A percentile compares a stretch with the other conserved stretches of the same genome.
These are phyloP conservation scores for Oeneis ivallda DNA, from an alignment of 2,888 invertebrate genomes.

Conservation along the genomic window DNA sequence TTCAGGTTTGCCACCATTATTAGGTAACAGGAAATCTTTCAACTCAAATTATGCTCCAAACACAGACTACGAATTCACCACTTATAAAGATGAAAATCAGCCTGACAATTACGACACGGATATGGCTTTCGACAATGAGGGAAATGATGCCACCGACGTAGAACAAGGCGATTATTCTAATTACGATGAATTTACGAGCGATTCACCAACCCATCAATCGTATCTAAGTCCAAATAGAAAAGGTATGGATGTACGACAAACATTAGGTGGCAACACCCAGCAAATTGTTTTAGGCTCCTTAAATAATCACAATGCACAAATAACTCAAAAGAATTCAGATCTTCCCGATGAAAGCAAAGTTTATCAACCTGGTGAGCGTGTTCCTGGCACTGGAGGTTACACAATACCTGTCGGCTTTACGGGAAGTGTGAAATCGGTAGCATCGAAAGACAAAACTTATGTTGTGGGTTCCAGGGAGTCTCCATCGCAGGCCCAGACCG, in stretches of 20 bases:
- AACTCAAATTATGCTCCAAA: slow-evolving; percentile 51
- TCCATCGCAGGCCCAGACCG: slow-evolving; percentile 86
- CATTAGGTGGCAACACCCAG: slow-evolving; percentile 82
- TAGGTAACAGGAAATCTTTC: slow-evolving; percentile 65
- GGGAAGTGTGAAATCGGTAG: slow-evolving; percentile 85
- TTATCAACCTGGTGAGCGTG: slow-evolving; percentile 84
- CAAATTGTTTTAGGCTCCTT: slow-evolving; percentile 83
- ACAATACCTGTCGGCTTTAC: slow-evolving; percentile 86
- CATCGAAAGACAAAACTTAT: slow-evolving; percentile 82
- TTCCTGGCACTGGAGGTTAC: slow-evolving; percentile 86
- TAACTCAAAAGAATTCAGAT: slow-evolving; percentile 82
- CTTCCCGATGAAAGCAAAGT: slow-evolving; percentile 79
- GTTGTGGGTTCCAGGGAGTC: slow-evolving; percentile 80
- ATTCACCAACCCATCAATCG: slow-evolving; percentile 60
- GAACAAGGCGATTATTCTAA: slow-evolving; percentile 82
- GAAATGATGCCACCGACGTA: slow-evolving; percentile 67
- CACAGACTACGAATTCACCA: slow-evolving; percentile 65
- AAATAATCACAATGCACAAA: slow-evolving; percentile 81
- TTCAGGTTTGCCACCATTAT: slow-evolving; percentile 49
- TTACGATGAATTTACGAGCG: slow-evolving; percentile 80
- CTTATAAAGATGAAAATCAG: slow-evolving; percentile 61
- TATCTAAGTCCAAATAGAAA: slow-evolving; percentile 58
- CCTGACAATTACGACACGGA: slow-evolving; percentile 72
- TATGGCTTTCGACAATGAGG: slow-evolving; percentile 63
- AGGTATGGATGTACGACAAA: slow-evolving; percentile 71